Evolutionary conservation across 35 echinoderm and acorn worm genomes (phyloP).

Genomic region (Eucidaris tribuloides): DNA sequence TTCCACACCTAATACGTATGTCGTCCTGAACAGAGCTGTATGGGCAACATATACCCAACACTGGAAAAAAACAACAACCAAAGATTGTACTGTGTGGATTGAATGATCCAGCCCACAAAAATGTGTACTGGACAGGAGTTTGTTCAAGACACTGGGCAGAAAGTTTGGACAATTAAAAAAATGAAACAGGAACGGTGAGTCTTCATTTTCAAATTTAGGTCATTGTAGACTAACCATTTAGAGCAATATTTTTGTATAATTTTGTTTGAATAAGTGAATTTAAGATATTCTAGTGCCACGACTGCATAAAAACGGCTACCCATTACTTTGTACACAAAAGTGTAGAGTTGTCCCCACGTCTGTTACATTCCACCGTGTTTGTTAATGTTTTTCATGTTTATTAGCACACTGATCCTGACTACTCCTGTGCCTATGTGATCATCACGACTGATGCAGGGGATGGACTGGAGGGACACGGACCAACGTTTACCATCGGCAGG

Average conservation of each 20-base stretch:
- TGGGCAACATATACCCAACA: too few relatives aligned
- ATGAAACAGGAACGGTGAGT: too few relatives aligned
- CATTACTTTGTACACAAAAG: background rate
- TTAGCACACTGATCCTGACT: constrained; percentile 97
- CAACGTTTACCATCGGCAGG: constrained; percentile 88
- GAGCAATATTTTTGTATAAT: background rate
- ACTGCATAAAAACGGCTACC: too few relatives aligned
- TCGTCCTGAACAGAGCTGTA: too few relatives aligned
- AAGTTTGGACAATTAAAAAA: too few relatives aligned
- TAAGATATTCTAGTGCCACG: too few relatives aligned
- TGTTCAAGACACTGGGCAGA: too few relatives aligned
- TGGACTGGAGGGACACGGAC: constrained; percentile 75
- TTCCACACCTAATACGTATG: too few relatives aligned
- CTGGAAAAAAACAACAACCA: too few relatives aligned
- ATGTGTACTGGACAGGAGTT: too few relatives aligned
- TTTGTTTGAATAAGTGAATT: background rate
- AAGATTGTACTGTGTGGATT: too few relatives aligned
- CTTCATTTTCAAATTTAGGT: background rate
- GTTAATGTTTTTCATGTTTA: background rate
- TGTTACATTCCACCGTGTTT: background rate
- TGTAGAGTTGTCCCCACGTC: background rate
- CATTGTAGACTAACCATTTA: background rate
- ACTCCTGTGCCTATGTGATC: constrained; percentile 96
- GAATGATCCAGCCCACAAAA: too few relatives aligned
- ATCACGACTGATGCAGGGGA: constrained; percentile 77